Percentiles rank a stretch among this genome's conserved stretches.
These are phyloP conservation scores for Momotus momota DNA, from an alignment of 2,797 vertebrate species.

Conservation along the genomic window DNA sequence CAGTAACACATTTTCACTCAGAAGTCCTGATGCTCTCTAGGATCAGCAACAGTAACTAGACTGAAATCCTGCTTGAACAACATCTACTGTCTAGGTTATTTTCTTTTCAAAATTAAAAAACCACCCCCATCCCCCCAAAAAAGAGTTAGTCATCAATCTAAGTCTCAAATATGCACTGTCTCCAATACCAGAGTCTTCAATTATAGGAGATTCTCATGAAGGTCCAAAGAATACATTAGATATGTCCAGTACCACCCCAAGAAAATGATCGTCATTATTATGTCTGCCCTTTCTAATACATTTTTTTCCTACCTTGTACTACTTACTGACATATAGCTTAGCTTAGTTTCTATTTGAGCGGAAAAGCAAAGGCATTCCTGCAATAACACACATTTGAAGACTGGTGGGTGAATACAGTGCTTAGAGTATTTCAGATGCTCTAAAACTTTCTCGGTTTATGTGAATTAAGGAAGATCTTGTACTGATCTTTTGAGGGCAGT, in stretches of 20 bases:
- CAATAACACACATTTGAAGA: neutral
- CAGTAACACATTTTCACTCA: neutral
- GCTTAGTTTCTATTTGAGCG: neutral
- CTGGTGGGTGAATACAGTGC: neutral
- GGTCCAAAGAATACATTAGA: neutral
- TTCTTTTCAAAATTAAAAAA: neutral
- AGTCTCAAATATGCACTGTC: neutral
- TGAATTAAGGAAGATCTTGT: neutral
- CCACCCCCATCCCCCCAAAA: rapidly evolving
- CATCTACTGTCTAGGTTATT: neutral
- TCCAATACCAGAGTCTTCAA: neutral
- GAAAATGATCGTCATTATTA: neutral
- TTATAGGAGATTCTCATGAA: neutral
- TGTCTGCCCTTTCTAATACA: neutral
- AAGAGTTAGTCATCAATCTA: neutral
- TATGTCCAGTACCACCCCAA: neutral
- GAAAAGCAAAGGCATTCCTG: neutral
- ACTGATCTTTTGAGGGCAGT: neutral
- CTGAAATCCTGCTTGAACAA: neutral
- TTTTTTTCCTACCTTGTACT: neutral
- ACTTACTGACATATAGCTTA: neutral
- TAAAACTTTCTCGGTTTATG: neutral
- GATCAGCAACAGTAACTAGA: neutral
- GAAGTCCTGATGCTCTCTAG: neutral
- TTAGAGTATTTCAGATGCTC: neutral